Percentiles rank a stretch among this genome's conserved stretches.
Evolutionary conservation across 2,113 vertebrate genomes (phyloP).

Genomic region (Leptocoma aspasia): DNA sequence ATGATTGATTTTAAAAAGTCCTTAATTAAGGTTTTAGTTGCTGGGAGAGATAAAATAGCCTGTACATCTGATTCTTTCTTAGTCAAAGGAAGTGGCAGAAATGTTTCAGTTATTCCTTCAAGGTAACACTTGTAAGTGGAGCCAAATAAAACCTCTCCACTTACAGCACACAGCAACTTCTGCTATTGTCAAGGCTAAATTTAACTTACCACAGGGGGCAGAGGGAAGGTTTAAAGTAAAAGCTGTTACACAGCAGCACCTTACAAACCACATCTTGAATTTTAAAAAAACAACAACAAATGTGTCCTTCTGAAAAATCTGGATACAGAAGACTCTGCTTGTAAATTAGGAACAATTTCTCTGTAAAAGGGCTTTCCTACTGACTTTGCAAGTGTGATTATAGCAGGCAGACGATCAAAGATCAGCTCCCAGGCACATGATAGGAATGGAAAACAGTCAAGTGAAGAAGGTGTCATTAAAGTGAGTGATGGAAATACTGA

Average conservation of each 20-base stretch:
- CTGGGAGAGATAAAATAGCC: not conserved
- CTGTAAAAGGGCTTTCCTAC: not conserved
- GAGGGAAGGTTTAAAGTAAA: not conserved
- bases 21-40: not conserved
- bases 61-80: not conserved
- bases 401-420: conserved; percentile 17
- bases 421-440: conserved; percentile 21
- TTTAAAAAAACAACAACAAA: not conserved
- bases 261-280: not conserved
- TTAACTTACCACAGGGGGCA: not conserved
- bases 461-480: conserved; percentile 14
- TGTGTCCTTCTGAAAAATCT: not conserved
- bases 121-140: not conserved
- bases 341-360: not conserved
- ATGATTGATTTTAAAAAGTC: not conserved
- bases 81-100: not conserved
- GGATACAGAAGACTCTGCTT: not conserved
- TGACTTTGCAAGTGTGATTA: not conserved
- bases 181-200: not conserved
- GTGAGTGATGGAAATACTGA: conserved; percentile 6
- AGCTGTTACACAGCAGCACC: not conserved
- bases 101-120: not conserved
- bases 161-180: not conserved
- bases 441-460: conserved; percentile 23
- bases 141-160: not conserved